Evolutionary conservation across 2,113 vertebrate genomes (phyloP).

Genomic region (Leptocoma aspasia): DNA sequence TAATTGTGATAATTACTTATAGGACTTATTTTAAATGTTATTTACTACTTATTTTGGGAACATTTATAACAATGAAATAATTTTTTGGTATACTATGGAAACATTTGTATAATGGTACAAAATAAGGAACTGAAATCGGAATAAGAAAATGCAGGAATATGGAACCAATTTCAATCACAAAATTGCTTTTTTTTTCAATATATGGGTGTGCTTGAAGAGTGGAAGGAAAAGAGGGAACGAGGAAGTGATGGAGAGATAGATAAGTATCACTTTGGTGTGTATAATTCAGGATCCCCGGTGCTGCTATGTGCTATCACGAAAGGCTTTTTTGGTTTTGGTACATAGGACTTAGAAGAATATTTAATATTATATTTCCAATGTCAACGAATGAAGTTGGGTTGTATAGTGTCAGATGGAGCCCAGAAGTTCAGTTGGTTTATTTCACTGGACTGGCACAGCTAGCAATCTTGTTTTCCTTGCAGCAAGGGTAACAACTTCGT

Average conservation of each 20-base stretch:
- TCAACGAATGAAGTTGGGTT: not conserved
- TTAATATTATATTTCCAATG: not conserved
- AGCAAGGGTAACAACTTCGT: not conserved
- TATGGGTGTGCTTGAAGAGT: not conserved
- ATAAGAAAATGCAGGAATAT: not conserved
- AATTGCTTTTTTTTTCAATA: not conserved
- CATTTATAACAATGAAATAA: not conserved
- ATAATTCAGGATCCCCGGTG: not conserved
- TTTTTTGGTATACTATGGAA: not conserved
- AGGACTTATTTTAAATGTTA: not conserved
- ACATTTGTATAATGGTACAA: not conserved
- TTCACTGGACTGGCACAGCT: not conserved
- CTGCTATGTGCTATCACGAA: not conserved
- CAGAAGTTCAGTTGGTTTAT: not conserved
- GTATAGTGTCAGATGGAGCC: not conserved
- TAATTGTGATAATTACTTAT: not conserved
- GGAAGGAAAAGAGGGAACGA: not conserved
- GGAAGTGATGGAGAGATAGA: not conserved
- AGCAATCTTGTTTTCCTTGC: not conserved
- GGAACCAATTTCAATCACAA: not conserved
- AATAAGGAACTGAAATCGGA: not conserved
- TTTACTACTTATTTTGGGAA: not conserved
- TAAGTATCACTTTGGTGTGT: not conserved
- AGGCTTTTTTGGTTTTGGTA: not conserved
- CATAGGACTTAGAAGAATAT: not conserved